Evolutionary conservation across 2,888 invertebrate species (phyloP).

Genomic region (Drosophila pseudotalamancana): DNA sequence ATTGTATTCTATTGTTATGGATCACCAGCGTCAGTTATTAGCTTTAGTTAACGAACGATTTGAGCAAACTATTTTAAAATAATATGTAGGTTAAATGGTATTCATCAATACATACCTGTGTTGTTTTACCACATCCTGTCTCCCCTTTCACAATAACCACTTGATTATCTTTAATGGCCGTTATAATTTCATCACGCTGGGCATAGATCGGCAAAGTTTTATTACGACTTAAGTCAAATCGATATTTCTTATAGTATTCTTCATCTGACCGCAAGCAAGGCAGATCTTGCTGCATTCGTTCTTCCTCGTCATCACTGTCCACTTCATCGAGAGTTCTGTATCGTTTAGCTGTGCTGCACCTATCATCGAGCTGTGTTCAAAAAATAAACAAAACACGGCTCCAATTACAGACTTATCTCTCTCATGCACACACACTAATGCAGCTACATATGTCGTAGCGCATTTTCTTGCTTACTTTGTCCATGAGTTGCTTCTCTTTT

Average conservation of each 20-base stretch:
- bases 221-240: slow-evolving; percentile 76
- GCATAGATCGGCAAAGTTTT: slow-evolving; percentile 80
- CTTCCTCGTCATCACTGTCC: slow-evolving; percentile 72
- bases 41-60: background rate
- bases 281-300: slow-evolving; percentile 21
- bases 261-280: slow-evolving; percentile 60
- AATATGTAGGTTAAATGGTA: background rate
- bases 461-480: slow-evolving; percentile 54
- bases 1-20: too few species aligned
- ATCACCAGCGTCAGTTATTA: too few species aligned
- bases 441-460: too few species aligned
- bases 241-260: slow-evolving; percentile 73
- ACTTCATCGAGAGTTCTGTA: slow-evolving; percentile 69
- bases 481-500: slow-evolving; percentile 72
- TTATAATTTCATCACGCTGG: slow-evolving; percentile 87
- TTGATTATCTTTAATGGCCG: slow-evolving; percentile 86
- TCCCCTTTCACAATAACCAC: slow-evolving; percentile 95
- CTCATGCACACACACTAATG: background rate
- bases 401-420: slow-evolving; percentile 4
- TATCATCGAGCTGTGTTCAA: slow-evolving; percentile 24
- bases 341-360: background rate
- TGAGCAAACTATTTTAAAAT: background rate
- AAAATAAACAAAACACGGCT: background rate
- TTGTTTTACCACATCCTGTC: slow-evolving; percentile 98
- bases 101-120: slow-evolving; percentile 85